Conservation (phyloP, 2,113 vertebrate genomes). For the Cromileptes altivelis region DNA sequence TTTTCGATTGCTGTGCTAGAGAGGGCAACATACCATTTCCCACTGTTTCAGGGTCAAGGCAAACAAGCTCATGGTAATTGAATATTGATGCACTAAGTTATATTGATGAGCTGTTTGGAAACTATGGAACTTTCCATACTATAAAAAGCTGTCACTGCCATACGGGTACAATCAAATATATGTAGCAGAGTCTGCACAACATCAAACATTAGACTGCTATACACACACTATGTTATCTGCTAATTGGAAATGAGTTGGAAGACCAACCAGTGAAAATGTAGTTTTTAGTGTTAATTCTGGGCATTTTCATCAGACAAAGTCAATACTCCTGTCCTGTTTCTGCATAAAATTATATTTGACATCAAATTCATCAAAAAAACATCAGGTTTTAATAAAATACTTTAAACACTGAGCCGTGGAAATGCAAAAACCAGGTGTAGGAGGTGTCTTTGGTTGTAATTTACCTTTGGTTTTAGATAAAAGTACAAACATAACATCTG, state of each 20-base stretch:
- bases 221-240: neutral
- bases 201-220: neutral
- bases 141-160: neutral
- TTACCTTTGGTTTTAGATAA: neutral
- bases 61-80: slow-evolving; percentile 27
- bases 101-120: slow-evolving; percentile 53
- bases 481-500: neutral
- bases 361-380: neutral
- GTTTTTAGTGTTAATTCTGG: neutral
- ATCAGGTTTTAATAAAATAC: neutral
- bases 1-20: neutral
- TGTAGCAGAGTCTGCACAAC: neutral
- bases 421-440: neutral
- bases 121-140: slow-evolving; percentile 56
- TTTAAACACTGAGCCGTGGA: neutral
- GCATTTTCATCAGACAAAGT: neutral
- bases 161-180: neutral
- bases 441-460: neutral
- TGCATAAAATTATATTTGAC: neutral
- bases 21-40: slow-evolving; percentile 6
- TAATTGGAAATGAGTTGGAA: neutral
- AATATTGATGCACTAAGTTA: slow-evolving; percentile 38
- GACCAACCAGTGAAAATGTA: neutral
- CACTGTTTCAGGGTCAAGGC: neutral
- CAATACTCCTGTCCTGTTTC: neutral